Conservation (phyloP, 2,888 invertebrate species). For the Hofmannophila pseudospretella region DNA sequence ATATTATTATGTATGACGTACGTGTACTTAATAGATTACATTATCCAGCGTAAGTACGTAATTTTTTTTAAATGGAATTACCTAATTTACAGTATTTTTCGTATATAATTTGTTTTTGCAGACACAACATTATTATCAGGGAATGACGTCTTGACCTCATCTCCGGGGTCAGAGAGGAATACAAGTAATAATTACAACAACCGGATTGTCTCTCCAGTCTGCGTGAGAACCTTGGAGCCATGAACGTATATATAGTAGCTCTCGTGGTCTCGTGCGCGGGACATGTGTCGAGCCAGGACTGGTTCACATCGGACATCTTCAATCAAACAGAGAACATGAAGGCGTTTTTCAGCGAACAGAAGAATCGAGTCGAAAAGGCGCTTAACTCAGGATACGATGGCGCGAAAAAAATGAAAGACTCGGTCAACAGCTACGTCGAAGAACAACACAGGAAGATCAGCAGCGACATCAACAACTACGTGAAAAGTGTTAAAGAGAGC, state of each 20-base stretch:
- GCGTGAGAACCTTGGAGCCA: constrained; percentile 19
- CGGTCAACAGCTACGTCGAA: constrained; percentile 45
- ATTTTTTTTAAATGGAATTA: too few species aligned
- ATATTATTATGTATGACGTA: too few species aligned
- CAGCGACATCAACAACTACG: constrained; percentile 41
- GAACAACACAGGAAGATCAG: constrained; percentile 42
- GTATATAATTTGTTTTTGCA: constrained; percentile 9
- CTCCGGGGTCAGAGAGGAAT: constrained; percentile 31
- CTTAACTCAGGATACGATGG: constrained; percentile 30
- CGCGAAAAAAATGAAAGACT: constrained; percentile 35
- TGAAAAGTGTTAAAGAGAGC: constrained; percentile 39
- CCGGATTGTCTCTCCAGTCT: constrained; percentile 17
- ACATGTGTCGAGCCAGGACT: constrained; percentile 12
- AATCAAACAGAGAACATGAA: constrained; percentile 31
- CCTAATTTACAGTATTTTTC: too few species aligned
- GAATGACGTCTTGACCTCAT: constrained; percentile 31
- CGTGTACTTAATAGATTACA: too few species aligned
- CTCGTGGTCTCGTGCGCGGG: constrained; percentile 12
- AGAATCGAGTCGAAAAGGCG: constrained; percentile 24
- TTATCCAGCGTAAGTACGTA: too few species aligned
- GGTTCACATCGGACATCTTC: constrained; percentile 13
- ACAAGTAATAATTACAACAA: constrained; percentile 26
- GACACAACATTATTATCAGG: constrained; percentile 18
- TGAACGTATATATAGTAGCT: constrained; percentile 23
- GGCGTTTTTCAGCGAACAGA: constrained; percentile 33